phyloP scores from a whole-genome alignment of 2,113 vertebrate genomes.

The Nansenia antarctica region DNA sequence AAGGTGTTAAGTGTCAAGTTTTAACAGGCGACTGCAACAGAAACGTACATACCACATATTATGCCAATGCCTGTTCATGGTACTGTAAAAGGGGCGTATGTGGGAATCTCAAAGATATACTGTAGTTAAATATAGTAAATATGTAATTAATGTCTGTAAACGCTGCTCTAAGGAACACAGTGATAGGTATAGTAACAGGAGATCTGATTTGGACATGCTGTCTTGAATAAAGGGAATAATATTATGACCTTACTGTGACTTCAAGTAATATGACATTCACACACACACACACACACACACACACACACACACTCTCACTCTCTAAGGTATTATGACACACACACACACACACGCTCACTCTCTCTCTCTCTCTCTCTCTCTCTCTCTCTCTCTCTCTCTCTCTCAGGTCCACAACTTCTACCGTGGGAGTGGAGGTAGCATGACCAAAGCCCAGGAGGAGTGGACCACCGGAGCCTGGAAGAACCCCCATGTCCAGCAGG shows the following conservation, averaged over 20 bases:
- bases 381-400: not conserved
- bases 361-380: not conserved
- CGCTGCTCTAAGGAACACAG: no score
- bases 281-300: not conserved
- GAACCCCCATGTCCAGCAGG: constrained; percentile 94
- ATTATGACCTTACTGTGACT: not conserved
- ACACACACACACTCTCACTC: not conserved
- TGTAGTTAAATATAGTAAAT: no score
- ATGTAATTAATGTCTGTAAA: no score
- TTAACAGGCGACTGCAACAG: no score
- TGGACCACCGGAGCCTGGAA: constrained; percentile 97
- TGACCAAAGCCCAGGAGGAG: constrained; percentile 98
- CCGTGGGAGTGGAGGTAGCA: constrained; percentile 92
- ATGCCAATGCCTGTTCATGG: no score
- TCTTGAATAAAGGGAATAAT: not conserved
- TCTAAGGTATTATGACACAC: not conserved
- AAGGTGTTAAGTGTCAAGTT: no score
- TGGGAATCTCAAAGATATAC: no score
- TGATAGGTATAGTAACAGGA: not conserved
- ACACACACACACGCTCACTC: not conserved
- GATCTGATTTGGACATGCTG: not conserved
- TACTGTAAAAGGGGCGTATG: no score
- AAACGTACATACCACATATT: no score
- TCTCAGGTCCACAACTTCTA: constrained; percentile 91
- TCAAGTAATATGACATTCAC: not conserved